Conservation (phyloP, 37 sponge, comb jelly and placozoan genomes). For the Axinella damicornis region DNA sequence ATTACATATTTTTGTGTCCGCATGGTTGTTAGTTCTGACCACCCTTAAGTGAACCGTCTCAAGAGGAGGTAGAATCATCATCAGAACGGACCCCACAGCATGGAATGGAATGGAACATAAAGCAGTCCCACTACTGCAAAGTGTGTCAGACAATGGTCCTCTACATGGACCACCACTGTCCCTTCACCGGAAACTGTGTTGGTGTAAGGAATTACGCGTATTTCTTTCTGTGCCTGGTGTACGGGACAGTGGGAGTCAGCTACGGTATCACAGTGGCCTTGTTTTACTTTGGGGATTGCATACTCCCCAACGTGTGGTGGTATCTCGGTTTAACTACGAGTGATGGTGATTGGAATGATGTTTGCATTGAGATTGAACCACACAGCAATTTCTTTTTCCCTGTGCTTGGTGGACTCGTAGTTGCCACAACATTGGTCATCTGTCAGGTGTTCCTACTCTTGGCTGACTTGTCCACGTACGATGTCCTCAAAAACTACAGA, state of each 20-base stretch:
- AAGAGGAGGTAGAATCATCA: not conserved
- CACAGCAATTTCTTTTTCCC: conserved; percentile 11
- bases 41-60: not conserved
- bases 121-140: conserved; percentile 29
- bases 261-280: conserved; percentile 40
- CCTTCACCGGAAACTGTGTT: conserved; percentile 74
- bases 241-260: conserved; percentile 30
- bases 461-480: conserved; percentile 11
- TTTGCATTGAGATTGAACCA: not conserved
- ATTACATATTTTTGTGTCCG: too few species aligned
- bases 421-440: not conserved
- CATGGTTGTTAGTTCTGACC: too few species aligned
- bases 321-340: not conserved
- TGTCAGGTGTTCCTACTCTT: conserved; percentile 29
- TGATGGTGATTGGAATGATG: not conserved
- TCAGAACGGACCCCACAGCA: not conserved
- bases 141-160: conserved; percentile 12
- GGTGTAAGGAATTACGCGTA: conserved; percentile 49
- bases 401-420: conserved; percentile 6
- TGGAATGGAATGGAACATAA: conserved; percentile 4
- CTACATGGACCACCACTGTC: conserved; percentile 78
- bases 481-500: conserved; percentile 9
- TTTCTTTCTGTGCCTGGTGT: conserved; percentile 39
- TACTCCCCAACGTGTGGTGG: conserved; percentile 22
- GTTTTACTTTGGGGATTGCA: conserved; percentile 41